Conservation (phyloP, 2,113 vertebrate genomes). For the Picathartes gymnocephalus region DNA sequence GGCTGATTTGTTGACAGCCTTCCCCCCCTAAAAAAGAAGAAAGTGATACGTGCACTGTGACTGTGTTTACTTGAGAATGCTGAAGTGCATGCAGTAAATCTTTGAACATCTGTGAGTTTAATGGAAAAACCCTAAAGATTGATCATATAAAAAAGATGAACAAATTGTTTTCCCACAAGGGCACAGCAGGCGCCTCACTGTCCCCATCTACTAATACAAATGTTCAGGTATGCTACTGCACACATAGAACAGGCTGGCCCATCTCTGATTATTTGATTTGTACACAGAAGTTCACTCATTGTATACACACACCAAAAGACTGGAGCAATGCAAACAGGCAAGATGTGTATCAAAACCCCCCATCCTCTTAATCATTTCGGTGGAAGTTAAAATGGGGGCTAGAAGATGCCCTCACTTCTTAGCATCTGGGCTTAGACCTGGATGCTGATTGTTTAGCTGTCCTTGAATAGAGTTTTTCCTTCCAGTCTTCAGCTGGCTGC, state of each 20-base stretch:
- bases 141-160: not conserved
- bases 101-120: not conserved
- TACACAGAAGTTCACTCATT: not conserved
- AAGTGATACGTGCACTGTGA: not conserved
- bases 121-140: not conserved
- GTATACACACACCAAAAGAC: not conserved
- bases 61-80: rapidly evolving
- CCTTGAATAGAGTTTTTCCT: not conserved
- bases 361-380: not conserved
- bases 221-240: not conserved
- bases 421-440: not conserved
- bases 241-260: not conserved
- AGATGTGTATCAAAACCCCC: not conserved
- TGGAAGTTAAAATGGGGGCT: not conserved
- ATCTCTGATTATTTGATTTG: not conserved
- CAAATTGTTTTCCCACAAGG: not conserved
- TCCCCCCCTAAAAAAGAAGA: not conserved
- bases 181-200: not conserved
- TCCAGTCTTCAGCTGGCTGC: not conserved
- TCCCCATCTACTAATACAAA: not conserved
- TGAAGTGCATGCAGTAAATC: not conserved
- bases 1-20: not conserved
- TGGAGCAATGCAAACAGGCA: not conserved
- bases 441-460: not conserved
- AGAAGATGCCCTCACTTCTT: not conserved